Evolutionary conservation across 1,140 invertebrate species (phyloP), one percentile per base, ranked within the genome.

Genomic region (Apis cerana): DNA sequence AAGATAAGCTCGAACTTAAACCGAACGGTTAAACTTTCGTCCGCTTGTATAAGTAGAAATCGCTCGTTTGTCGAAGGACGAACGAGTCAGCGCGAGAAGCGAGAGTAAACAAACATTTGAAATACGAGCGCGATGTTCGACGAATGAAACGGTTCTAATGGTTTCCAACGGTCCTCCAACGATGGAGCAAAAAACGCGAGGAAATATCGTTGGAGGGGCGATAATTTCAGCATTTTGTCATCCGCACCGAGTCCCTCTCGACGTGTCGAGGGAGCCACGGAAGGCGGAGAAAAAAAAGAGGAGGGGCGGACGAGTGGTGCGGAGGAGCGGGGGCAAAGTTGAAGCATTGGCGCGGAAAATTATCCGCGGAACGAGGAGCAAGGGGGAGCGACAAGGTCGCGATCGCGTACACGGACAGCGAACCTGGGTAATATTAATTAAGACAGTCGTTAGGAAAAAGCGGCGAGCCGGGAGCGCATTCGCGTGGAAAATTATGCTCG

Each of bases 371-470:
- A 68, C 81, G 76, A 75, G 11, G 54, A 23, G 17, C 48, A 50
- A 13, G 71, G 64, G 71, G 61, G 48, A 17, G 17, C 52, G 54
- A 19, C 64, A 65, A 59, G 67, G 58, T 78, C 75, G 64, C 10
- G 27, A 54, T 78, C 65, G 27, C 43, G 80, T 12, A 23, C 56
- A 77, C 72, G 52, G 52, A 10, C 17, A 56, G 56, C 71, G 74
- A 68, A 50, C 70, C 78, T 64, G 80, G 70, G 33, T 7, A 43
- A 88, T 88, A 86, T 89, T 89, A 89, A 89, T 89, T 89, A 89
- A 89, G 86, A 89, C 82, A 76, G 76, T 77, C 85, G 80, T 84
- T 84, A 87, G 71, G 72, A 82, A 84, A 75, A 70, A 82, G 75
- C 84, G 65, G 69, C 76, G 80, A 81, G 77, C 74, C 82, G 58